These are phyloP conservation scores for Palythoa grandiflora DNA, from an alignment of 92 coral and sea anemone species.

Conservation along the genomic window DNA sequence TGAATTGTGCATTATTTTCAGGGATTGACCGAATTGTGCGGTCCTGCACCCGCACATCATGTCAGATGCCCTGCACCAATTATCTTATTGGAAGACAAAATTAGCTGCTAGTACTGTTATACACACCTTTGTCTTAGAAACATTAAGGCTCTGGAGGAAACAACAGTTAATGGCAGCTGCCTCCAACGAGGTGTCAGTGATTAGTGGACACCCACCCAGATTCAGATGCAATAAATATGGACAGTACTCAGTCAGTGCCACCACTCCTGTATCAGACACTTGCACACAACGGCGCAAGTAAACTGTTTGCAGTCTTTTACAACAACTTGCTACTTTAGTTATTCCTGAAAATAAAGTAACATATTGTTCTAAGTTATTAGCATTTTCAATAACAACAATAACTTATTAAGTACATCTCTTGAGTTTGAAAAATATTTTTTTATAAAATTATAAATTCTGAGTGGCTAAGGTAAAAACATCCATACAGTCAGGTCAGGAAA, in stretches of 20 bases:
- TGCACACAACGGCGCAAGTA: constrained; percentile 85
- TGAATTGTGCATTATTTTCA: no score
- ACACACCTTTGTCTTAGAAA: constrained; percentile 84
- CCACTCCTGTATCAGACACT: constrained; percentile 78
- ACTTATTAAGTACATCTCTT: no score
- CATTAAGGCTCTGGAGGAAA: constrained; percentile 82
- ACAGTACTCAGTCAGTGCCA: constrained; percentile 77
- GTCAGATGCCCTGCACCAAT: no score
- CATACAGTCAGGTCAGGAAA: no score
- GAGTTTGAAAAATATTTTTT: no score
- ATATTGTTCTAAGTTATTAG: background rate
- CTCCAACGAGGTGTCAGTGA: constrained; percentile 82
- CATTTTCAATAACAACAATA: background rate
- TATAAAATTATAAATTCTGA: no score
- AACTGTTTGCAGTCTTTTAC: constrained; percentile 80
- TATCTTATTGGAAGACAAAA: no score
- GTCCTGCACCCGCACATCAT: no score
- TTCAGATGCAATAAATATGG: constrained; percentile 75
- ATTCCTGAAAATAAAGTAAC: constrained; percentile 63
- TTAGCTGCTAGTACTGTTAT: background rate
- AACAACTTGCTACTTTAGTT: constrained; percentile 62
- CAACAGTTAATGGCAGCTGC: constrained; percentile 75
- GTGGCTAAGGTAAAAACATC: no score
- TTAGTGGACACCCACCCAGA: constrained; percentile 79
- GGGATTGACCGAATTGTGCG: no score